Base-by-base conservation (phyloP, 1,140 invertebrate species). In the Heliothis virescens region DNA sequence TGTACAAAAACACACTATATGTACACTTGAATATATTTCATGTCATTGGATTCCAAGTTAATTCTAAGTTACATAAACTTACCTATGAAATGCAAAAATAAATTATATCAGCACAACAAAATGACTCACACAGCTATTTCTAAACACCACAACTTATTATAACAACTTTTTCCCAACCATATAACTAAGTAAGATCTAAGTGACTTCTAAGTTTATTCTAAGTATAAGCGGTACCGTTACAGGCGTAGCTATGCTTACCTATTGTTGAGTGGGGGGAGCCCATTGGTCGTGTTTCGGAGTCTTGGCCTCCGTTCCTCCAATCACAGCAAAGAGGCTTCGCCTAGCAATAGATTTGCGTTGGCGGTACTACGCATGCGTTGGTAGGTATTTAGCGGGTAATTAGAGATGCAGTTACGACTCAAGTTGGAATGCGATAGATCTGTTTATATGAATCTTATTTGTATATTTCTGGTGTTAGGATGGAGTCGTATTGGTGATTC, bases 181-280 rank as follows among this genome's bases (percentile, higher is more conserved):
- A 60, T 2, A 60, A 60, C 57, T 26, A 52, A 69, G 18, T 52
- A 69, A 11, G 21, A 26, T 60, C 57, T 3, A 60, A 3, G 13
- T 15, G 12, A 13, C 21, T 15, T 29, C 73, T 62, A 75, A 75
- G 57, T 41, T 62, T 18, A 50, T 50, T 75, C 57, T 75, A 75
- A 79, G 15, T 79, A 15, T 18, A 72, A 74, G 57, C 59, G 18
- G 65, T 81, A 85, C 85, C 85, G 86, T 87, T 85, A 84, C 85
- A 86, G 82, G 83, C 89, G 85, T 88, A 82, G 67, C 81, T 65
- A 86, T 63, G 60, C 18, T 65, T 62, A 82, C 85, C 88, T 89
- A 93, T 93, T 93, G 91, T 93, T 88, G 83, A 84, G 55, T 81
- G 67, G 53, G 18, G 71, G 62, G 69, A 67, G 80, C 73, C 82